Evolutionary conservation across 1,140 invertebrate genomes (phyloP).

Genomic region (Microplitis mediator): DNA sequence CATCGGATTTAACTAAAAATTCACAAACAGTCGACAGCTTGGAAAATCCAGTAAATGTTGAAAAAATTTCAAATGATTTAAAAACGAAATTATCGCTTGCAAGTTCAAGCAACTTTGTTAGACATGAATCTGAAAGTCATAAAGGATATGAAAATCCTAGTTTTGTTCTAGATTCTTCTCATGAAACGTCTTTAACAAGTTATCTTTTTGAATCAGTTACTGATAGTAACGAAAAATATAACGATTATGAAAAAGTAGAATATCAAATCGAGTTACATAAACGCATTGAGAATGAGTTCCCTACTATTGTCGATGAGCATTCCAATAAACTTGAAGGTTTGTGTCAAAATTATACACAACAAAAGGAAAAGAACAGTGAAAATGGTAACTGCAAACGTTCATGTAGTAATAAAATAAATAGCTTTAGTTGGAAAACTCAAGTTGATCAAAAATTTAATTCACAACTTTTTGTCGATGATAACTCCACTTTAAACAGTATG

Average conservation of each 20-base stretch:
- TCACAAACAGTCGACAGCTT: background rate
- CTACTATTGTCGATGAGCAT: background rate
- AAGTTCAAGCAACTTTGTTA: background rate
- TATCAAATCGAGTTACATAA: background rate
- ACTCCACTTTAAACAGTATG: background rate
- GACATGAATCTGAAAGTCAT: background rate
- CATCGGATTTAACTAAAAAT: slow-evolving; percentile 13
- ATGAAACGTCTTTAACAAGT: slow-evolving; percentile 49
- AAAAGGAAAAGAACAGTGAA: background rate
- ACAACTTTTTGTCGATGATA: background rate
- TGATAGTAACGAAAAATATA: slow-evolving; percentile 13
- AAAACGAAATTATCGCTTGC: background rate
- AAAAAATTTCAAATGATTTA: background rate
- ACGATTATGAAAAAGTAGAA: background rate
- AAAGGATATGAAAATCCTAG: slow-evolving; percentile 54
- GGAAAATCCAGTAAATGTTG: background rate
- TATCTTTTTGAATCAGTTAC: slow-evolving; percentile 42
- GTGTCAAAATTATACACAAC: background rate
- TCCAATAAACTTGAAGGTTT: background rate
- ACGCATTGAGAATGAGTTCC: background rate
- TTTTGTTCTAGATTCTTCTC: slow-evolving; percentile 53
- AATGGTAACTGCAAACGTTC: background rate
- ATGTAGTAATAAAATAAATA: slow-evolving; percentile 1
- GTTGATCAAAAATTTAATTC: background rate
- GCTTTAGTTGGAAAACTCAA: slow-evolving; percentile 20